Conservation (phyloP, 1,140 invertebrate species). For the Diorhabda carinulata region DNA sequence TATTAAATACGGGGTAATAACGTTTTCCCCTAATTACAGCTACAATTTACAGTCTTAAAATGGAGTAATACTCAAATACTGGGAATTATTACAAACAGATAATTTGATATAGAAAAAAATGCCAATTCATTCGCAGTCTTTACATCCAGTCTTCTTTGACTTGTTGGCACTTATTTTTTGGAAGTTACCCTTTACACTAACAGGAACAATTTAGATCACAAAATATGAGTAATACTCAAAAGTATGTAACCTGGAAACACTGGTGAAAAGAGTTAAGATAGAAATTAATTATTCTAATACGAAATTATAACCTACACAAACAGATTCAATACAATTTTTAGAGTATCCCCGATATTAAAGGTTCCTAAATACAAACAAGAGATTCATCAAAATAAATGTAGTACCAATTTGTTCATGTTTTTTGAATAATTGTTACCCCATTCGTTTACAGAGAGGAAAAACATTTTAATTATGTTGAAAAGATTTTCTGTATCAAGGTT, state of each 20-base stretch:
- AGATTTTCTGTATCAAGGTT: too few species aligned
- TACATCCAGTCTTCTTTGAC: slow-evolving; percentile 10
- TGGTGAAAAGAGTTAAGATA: not conserved
- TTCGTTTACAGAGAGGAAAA: too few species aligned
- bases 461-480: too few species aligned
- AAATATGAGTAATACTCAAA: slow-evolving; percentile 2
- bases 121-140: slow-evolving; percentile 6
- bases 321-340: too few species aligned
- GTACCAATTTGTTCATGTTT: too few species aligned
- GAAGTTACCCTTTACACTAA: slow-evolving; percentile 11
- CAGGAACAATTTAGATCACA: slow-evolving; percentile 22
- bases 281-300: too few species aligned
- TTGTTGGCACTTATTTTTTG: slow-evolving; percentile 19
- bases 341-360: too few species aligned
- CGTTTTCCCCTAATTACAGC: slow-evolving; percentile 6
- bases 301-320: too few species aligned
- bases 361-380: too few species aligned
- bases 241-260: not conserved
- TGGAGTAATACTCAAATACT: slow-evolving; percentile 16
- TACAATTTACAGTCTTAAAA: slow-evolving; percentile 21
- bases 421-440: too few species aligned
- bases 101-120: slow-evolving; percentile 17
- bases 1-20: slow-evolving; percentile 8
- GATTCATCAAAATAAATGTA: too few species aligned
- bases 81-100: slow-evolving; percentile 8